A percentile compares a stretch with the other conserved stretches of the same genome.
phyloP scores from a whole-genome alignment of 2,113 vertebrate species.

The Chauna torquata region DNA sequence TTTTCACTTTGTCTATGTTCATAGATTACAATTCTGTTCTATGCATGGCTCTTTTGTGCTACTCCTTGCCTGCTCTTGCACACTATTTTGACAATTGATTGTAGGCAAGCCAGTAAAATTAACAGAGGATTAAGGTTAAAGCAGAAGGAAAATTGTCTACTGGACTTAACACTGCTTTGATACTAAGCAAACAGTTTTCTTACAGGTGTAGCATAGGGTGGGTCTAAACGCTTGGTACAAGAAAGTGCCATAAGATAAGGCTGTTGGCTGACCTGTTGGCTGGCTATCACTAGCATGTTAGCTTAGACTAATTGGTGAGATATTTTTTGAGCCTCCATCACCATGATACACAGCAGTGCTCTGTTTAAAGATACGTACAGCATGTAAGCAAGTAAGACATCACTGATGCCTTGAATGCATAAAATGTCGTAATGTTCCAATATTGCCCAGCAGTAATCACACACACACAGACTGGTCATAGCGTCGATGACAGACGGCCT shows the following conservation, averaged over 20 bases:
- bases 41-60: background rate
- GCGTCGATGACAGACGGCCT: background rate
- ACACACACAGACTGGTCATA: background rate
- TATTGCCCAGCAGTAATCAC: background rate
- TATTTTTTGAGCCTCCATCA: background rate
- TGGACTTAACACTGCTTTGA: background rate
- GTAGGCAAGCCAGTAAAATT: background rate
- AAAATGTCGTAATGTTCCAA: background rate
- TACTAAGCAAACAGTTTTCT: background rate
- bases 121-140: background rate
- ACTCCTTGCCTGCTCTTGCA: background rate
- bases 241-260: background rate
- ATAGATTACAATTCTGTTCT: background rate
- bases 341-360: background rate
- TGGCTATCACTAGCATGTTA: background rate
- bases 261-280: background rate
- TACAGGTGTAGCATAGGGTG: background rate
- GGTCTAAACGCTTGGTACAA: background rate
- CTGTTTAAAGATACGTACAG: background rate
- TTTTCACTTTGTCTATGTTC: conserved; percentile 19
- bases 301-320: background rate
- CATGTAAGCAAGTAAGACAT: background rate
- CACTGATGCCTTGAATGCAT: background rate
- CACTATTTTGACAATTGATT: background rate
- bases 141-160: conserved; percentile 10